Conservation (phyloP, 2,888 invertebrate species). For the Sarcophaga carnaria region DNA sequence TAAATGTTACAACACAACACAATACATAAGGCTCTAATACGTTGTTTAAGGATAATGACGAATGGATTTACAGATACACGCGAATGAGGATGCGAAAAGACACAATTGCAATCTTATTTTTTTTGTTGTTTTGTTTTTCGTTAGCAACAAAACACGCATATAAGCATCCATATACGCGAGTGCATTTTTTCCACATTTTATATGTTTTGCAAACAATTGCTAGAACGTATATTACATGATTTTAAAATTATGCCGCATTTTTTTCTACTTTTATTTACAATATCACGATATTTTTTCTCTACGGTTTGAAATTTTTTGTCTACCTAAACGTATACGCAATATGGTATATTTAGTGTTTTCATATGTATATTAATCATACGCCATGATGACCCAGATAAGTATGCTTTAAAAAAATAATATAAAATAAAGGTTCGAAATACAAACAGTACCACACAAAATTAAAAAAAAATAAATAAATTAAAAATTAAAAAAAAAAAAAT, state of each 20-base stretch:
- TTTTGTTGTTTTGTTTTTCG: too few relatives aligned
- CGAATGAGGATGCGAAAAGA: too few relatives aligned
- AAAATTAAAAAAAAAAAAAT: too few relatives aligned
- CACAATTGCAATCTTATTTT: too few relatives aligned
- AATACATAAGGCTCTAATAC: constrained; percentile 41
- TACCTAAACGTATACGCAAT: constrained; percentile 23
- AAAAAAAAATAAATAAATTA: too few relatives aligned
- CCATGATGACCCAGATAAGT: too few relatives aligned
- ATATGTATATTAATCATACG: not conserved
- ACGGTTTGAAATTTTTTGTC: not conserved
- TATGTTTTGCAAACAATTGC: too few relatives aligned
- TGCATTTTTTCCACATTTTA: not conserved
- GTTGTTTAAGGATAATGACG: constrained; percentile 47
- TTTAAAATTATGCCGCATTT: not conserved
- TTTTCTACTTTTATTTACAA: not conserved
- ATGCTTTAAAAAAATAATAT: too few relatives aligned
- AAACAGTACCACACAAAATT: too few relatives aligned
- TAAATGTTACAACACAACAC: constrained; percentile 41
- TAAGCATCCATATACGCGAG: constrained; percentile 6
- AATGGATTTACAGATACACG: constrained; percentile 41
- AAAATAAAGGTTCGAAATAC: too few relatives aligned
- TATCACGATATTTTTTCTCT: too few relatives aligned
- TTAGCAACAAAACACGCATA: too few relatives aligned
- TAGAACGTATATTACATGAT: not conserved
- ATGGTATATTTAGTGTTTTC: not conserved